Percentiles rank a stretch among this genome's conserved stretches.
Conservation (phyloP, 1,140 invertebrate species). For the Drosophila kohkoa region DNA sequence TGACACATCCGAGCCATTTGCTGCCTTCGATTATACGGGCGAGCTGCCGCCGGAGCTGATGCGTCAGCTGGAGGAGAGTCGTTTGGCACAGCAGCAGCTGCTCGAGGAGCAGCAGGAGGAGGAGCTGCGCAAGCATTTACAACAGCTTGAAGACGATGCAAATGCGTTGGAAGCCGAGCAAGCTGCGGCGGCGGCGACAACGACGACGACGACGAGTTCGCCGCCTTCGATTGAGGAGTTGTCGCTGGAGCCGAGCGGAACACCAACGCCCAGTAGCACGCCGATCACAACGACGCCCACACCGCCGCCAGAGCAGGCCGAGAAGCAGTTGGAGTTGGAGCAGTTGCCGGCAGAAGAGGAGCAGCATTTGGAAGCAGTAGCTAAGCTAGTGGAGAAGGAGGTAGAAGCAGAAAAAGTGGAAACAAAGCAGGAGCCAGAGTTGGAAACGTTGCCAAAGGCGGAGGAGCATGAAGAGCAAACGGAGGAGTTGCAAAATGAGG, state of each 20-base stretch:
- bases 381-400: not conserved
- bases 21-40: slow-evolving; percentile 59
- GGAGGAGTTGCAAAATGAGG: not conserved
- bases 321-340: not conserved
- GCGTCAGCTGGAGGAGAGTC: slow-evolving; percentile 60
- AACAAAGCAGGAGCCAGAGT: not conserved
- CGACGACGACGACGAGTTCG: not conserved
- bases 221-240: slow-evolving; percentile 33
- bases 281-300: slow-evolving; percentile 15
- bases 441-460: not conserved
- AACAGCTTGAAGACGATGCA: slow-evolving; percentile 32
- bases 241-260: slow-evolving; percentile 22
- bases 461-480: not conserved
- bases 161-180: slow-evolving; percentile 24
- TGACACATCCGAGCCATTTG: slow-evolving; percentile 37
- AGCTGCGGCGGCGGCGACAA: not conserved
- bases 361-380: too few species aligned
- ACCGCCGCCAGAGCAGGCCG: slow-evolving; percentile 5
- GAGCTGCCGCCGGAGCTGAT: slow-evolving; percentile 69
- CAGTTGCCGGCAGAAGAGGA: not conserved
- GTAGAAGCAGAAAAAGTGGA: not conserved
- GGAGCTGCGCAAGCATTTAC: slow-evolving; percentile 35
- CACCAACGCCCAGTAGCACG: slow-evolving; percentile 18
- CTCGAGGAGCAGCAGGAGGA: slow-evolving; percentile 37
- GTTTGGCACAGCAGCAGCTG: slow-evolving; percentile 24